These are phyloP conservation scores for Diorhabda sublineata DNA, from an alignment of 1,140 invertebrate genomes.

Conservation along the genomic window DNA sequence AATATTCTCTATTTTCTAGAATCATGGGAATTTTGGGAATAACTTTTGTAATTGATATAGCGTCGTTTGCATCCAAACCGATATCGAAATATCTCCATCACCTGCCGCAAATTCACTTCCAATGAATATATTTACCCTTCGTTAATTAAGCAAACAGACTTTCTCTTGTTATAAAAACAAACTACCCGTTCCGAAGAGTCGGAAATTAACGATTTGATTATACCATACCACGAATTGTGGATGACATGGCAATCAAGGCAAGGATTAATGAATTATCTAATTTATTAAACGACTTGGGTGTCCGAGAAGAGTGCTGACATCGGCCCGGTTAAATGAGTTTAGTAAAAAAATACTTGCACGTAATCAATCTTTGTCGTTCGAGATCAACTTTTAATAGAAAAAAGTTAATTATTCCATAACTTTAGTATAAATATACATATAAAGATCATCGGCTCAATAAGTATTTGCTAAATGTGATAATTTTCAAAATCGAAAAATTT, in stretches of 20 bases:
- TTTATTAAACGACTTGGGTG: slow-evolving; percentile 2
- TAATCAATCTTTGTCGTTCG: background rate
- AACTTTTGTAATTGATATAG: too few relatives aligned
- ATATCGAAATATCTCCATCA: too few relatives aligned
- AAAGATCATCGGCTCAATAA: too few relatives aligned
- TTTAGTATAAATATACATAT: background rate
- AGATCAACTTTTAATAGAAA: background rate
- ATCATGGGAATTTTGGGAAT: too few relatives aligned
- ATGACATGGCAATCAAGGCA: background rate
- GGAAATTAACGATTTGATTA: slow-evolving; percentile 1
- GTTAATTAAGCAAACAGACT: too few relatives aligned
- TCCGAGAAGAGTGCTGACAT: slow-evolving; percentile 1
- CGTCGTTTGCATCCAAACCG: too few relatives aligned
- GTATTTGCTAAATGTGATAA: too few relatives aligned
- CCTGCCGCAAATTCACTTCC: too few relatives aligned
- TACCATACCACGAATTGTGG: background rate
- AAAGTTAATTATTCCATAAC: background rate
- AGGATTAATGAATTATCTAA: slow-evolving; percentile 1
- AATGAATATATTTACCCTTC: too few relatives aligned
- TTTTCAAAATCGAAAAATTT: too few relatives aligned
- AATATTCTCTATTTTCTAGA: too few relatives aligned
- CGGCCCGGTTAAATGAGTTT: background rate
- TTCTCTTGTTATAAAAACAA: background rate
- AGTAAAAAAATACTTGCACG: background rate
- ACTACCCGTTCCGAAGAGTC: background rate